Base-by-base conservation (phyloP, 2,113 vertebrate species). In the Pomatostomus ruficeps region DNA sequence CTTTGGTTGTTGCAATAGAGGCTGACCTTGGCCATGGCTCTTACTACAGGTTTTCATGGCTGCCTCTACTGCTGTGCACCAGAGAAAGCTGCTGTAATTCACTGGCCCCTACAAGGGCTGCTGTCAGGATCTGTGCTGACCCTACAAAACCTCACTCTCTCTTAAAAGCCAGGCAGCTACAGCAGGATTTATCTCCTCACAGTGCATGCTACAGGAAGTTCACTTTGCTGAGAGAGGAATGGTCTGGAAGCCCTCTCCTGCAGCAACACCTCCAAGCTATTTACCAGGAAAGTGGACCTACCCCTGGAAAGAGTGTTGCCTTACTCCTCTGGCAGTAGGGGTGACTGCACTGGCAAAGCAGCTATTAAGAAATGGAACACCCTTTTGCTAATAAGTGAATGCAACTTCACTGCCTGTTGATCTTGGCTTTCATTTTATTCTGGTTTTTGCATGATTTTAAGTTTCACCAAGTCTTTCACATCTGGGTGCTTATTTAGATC, bases 21-120 rank as follows among this genome's bases (percentile, higher is more conserved):
- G n/a, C 21, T 54, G 35, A 15, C 52, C 58, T 59, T 17, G 35
- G 36, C 14, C 14, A 1, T 46, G 73, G 59, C 49, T 90, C 20
- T 59, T 43, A 10, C 3, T 20, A 2, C 10, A 43, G 45, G n/a
- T 62, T 72, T 48, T 28, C 20, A 1, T 9, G 14, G 12, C 36
- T 0, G 2, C 77, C 24, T 89, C 22, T 0, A 1, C 35, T 63
- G 33, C 62, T 40, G n/a, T 14, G 28, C n/a, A 25, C 54, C 25
- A 13, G 45, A 7, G 11, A 77, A 61, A 58, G 28, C 38, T 66
- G 45, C 72, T 70, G 59, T 12, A 5, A 1, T 70, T 57, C 46
- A 2, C 28, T 36, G 38, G 19, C 33, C 59, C 38, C 33, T 78
- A 1, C 10, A 20, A 22, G 14, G 25, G 42, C 33, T 61, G 11